Evolutionary conservation across 2,888 invertebrate genomes (phyloP), one percentile per base, ranked within the genome.

Genomic region (Criorhina ranunculi): DNA sequence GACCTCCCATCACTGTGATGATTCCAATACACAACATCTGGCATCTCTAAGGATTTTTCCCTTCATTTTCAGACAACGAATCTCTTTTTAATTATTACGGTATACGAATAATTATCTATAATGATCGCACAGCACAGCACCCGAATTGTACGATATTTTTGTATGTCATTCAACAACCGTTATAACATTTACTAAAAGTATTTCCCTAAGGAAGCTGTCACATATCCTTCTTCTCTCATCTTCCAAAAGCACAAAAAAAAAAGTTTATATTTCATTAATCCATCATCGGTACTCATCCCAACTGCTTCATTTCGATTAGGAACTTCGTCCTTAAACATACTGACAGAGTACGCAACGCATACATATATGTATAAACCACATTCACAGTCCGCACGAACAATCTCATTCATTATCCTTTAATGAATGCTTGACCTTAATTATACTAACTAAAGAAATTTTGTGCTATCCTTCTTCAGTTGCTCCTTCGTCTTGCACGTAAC

Each of bases 371-470:
- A 35, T 29, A 33, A 49, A 19, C 46, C 49, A 37, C 49, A 49
- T 24, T 19, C 33, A 33, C 24, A 29, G 33, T 62, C 62, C 35
- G 19, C 44, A 55, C 51, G 44, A 49, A 55, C 49, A 64, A 59
- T 51, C 49, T 57, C 44, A 60, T 75, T 72, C 53, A 72, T 82
- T 66, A 82, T 66, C 51, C 51, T 44, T 70, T 70, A 76, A 72
- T 72, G 64, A 72, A 70, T 66, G 57, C 59, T 77, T 77, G 76
- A 59, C 81, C 76, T 72, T 77, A 77, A 77, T 82, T 77, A 77
- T 53, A 40, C 19, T 72, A 59, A 62, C 59, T 37, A 9, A 66
- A 53, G 81, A 44, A 66, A 72, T 55, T 24, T 57, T 46, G n/a
- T n/a, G 31, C 62, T 46, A 15, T 35, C 51, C 12, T 24, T 37